These are phyloP conservation scores for Indicator indicator DNA, from an alignment of 2,113 vertebrate genomes.

Conservation along the genomic window DNA sequence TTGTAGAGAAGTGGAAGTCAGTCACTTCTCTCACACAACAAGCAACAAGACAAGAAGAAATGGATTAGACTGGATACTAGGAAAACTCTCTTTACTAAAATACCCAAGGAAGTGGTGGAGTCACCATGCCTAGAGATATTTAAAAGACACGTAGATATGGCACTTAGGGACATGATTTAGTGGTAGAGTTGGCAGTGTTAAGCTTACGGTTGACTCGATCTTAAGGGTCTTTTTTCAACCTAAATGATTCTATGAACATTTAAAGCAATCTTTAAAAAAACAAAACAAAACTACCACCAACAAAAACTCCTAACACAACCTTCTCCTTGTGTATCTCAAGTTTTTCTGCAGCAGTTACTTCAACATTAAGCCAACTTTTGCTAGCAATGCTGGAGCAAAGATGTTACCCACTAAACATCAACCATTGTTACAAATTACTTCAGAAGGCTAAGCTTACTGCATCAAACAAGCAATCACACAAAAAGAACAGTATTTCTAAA, in stretches of 20 bases:
- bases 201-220: accelerated
- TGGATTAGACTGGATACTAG: accelerated
- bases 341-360: neutral
- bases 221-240: neutral
- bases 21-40: neutral
- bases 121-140: neutral
- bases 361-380: neutral
- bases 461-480: neutral
- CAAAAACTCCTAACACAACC: neutral
- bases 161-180: neutral
- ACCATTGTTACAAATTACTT: neutral
- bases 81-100: neutral
- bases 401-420: neutral
- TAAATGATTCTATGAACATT: neutral
- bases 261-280: neutral
- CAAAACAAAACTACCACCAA: neutral
- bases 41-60: neutral
- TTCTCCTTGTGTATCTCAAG: neutral
- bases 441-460: neutral
- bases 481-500: neutral
- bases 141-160: accelerated
- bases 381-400: neutral
- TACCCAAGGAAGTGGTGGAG: neutral
- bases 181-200: neutral
- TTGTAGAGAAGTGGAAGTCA: accelerated